phyloP scores from a whole-genome alignment of 2,797 vertebrate species.

The Garrulus glandarius region DNA sequence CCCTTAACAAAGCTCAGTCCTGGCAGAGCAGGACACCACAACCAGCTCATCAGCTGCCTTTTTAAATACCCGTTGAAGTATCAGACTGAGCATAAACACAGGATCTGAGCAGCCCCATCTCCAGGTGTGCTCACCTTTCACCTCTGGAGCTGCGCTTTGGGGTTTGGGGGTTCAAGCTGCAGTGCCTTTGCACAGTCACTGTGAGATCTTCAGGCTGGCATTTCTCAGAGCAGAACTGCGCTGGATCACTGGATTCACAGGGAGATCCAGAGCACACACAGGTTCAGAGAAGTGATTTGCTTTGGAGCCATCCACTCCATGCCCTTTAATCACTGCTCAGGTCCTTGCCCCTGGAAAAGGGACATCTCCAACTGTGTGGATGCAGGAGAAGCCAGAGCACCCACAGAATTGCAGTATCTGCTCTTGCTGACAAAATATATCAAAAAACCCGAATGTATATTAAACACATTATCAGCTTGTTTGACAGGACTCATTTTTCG shows the following conservation, averaged over 20 bases:
- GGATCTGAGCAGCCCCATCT: neutral
- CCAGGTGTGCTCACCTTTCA: neutral
- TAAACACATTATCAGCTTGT: neutral
- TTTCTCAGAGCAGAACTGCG: neutral
- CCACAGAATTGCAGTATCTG: neutral
- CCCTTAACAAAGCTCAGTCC: neutral
- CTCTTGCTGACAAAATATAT: neutral
- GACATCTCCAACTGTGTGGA: neutral
- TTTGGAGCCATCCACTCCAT: neutral
- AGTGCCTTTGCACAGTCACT: neutral
- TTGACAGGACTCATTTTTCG: neutral
- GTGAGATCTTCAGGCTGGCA: neutral
- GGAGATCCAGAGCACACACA: neutral
- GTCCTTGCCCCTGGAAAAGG: neutral
- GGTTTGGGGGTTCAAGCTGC: neutral
- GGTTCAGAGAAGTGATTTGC: neutral
- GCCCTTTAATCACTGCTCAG: neutral
- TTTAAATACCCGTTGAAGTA: neutral
- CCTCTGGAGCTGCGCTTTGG: neutral
- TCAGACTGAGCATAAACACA: neutral
- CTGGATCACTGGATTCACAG: neutral
- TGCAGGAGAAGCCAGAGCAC: neutral
- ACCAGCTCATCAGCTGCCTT: neutral
- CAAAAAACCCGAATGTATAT: neutral
- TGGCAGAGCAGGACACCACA: neutral